phyloP scores from a whole-genome alignment of 1,140 invertebrate genomes.

The Lordiphosa mommai region DNA sequence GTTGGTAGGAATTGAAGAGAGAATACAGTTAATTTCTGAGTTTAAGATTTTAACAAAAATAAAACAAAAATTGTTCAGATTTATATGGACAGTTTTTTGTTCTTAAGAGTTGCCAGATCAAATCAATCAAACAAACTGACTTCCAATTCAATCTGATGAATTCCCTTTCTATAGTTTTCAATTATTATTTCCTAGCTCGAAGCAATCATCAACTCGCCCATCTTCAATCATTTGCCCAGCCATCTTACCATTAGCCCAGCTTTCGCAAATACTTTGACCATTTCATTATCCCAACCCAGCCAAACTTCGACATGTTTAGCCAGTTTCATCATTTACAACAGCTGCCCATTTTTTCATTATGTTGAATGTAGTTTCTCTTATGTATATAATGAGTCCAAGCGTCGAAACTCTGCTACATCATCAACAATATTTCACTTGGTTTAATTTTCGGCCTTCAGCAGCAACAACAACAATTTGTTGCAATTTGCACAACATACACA shows the following conservation, averaged over 20 bases:
- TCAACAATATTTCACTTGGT: slow-evolving; percentile 67
- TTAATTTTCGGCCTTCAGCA: slow-evolving; percentile 35
- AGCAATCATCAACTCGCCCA: slow-evolving; percentile 16
- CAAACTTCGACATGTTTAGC: slow-evolving; percentile 20
- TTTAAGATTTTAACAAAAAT: no score
- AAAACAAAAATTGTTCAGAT: no score
- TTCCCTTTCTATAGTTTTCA: no score
- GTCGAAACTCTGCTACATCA: slow-evolving; percentile 46
- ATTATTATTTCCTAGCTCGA: no score
- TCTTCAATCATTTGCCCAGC: slow-evolving; percentile 13
- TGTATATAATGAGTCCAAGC: slow-evolving; percentile 23
- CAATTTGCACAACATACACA: slow-evolving; percentile 59
- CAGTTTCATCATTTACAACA: slow-evolving; percentile 18
- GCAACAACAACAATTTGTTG: slow-evolving; percentile 56
- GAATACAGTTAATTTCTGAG: no score
- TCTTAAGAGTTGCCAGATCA: no score
- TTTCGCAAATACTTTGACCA: slow-evolving; percentile 13
- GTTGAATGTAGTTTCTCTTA: slow-evolving; percentile 12
- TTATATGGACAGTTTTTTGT: no score
- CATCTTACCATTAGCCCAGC: slow-evolving; percentile 2
- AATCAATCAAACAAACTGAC: no score
- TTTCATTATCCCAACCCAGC: slow-evolving; percentile 22
- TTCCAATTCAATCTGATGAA: no score
- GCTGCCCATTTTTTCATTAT: slow-evolving; percentile 24
- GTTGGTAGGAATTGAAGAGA: neutral